phyloP scores from a whole-genome alignment of 2,113 vertebrate species.

The Entomyzon cyanotis region DNA sequence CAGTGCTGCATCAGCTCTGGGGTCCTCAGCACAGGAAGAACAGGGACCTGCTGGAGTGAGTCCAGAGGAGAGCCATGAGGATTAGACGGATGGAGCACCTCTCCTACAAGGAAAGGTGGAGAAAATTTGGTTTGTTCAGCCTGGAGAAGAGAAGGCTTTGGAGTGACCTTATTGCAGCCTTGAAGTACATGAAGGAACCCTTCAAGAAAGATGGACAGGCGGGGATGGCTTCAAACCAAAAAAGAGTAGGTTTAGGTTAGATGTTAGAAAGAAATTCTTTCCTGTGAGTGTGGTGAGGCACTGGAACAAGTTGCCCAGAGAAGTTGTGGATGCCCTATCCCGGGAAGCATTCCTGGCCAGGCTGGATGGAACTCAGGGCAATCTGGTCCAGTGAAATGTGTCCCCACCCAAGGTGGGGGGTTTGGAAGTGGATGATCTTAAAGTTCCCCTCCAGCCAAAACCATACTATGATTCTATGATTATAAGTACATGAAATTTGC shows the following conservation, averaged over 20 bases:
- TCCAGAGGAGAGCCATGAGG: background rate
- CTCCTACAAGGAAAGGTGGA: background rate
- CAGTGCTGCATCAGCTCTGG: background rate
- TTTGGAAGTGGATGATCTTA: background rate
- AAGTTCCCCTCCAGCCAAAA: background rate
- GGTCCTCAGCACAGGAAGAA: background rate
- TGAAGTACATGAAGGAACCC: background rate
- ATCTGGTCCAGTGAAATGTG: background rate
- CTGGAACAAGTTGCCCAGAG: background rate
- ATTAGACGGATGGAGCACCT: background rate
- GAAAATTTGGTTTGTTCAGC: background rate
- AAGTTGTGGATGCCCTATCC: background rate
- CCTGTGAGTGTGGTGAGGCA: background rate
- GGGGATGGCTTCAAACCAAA: background rate
- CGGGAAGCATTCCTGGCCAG: background rate
- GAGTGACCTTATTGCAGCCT: background rate
- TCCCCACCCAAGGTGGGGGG: background rate
- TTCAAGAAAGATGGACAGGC: background rate
- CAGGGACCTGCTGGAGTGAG: background rate
- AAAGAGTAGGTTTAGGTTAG: background rate
- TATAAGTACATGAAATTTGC: conserved; percentile 40
- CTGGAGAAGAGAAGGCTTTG: background rate
- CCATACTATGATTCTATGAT: background rate
- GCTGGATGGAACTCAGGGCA: background rate
- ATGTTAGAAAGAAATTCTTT: background rate